Percentiles rank a stretch among this genome's conserved stretches.
Evolutionary conservation across 2,888 invertebrate genomes (phyloP).

Genomic region (Copidosoma aretas): DNA sequence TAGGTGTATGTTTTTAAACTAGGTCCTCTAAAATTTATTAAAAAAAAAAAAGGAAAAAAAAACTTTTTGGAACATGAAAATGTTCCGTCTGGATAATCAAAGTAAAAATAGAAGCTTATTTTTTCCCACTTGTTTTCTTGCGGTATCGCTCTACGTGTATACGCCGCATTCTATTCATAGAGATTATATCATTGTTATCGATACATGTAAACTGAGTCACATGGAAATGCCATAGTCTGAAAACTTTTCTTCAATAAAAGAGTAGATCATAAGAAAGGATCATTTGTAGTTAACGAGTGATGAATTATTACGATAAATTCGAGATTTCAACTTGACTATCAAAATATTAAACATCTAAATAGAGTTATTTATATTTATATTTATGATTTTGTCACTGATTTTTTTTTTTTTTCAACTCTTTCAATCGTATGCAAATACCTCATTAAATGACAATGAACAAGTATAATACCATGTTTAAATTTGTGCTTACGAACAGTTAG

Average conservation of each 20-base stretch:
- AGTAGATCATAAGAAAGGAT: not conserved
- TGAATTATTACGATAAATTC: not conserved
- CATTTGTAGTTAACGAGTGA: not conserved
- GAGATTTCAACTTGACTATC: too few species aligned
- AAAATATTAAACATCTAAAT: too few species aligned
- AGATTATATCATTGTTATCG: slow-evolving; percentile 26
- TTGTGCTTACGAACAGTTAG: too few species aligned
- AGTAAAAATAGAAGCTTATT: slow-evolving; percentile 28
- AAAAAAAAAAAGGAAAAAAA: not conserved
- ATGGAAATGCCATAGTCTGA: not conserved
- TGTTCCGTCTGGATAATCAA: not conserved
- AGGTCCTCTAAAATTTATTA: not conserved
- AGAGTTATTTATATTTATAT: too few species aligned
- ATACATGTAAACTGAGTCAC: slow-evolving; percentile 24
- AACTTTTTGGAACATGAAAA: not conserved
- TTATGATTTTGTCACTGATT: too few species aligned
- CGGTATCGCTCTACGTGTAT: not conserved
- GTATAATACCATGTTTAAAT: too few species aligned
- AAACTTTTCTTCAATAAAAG: slow-evolving; percentile 4
- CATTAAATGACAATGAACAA: too few species aligned
- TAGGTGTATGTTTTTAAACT: not conserved
- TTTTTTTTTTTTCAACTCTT: too few species aligned
- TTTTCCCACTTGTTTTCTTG: slow-evolving; percentile 10
- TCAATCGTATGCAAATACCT: too few species aligned
- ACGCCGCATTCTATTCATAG: slow-evolving; percentile 24